These are phyloP conservation scores for Hypotaenidia okinawae DNA, from an alignment of 2,797 vertebrate species.

Conservation along the genomic window DNA sequence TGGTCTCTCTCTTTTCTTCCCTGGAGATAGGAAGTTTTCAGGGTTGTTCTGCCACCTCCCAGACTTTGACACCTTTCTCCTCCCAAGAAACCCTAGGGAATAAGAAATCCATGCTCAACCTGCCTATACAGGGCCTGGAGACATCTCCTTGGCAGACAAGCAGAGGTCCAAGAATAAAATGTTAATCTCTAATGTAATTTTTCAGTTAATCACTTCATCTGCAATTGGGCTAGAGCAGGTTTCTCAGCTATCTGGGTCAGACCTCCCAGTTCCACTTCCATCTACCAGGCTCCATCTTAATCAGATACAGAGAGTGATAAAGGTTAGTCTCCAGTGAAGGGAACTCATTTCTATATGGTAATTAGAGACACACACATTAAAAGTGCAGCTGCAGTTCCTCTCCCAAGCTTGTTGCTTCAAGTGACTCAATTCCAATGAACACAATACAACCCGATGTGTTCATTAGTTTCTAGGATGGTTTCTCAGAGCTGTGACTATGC, in stretches of 20 bases:
- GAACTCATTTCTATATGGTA: not conserved
- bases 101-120: not conserved
- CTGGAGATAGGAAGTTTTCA: not conserved
- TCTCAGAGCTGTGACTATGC: not conserved
- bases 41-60: not conserved
- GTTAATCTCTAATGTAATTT: not conserved
- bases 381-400: not conserved
- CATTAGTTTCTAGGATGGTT: not conserved
- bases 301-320: not conserved
- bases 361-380: not conserved
- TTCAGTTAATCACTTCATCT: slow-evolving; percentile 1
- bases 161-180: not conserved
- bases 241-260: not conserved
- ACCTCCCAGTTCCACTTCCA: not conserved
- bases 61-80: not conserved
- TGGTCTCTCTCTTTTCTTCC: not conserved
- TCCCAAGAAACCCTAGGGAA: not conserved
- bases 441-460: not conserved
- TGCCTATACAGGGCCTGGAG: not conserved
- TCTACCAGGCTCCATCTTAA: not conserved
- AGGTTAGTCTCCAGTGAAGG: not conserved
- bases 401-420: not conserved
- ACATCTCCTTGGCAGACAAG: not conserved
- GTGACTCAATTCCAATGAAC: not conserved
- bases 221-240: not conserved